Evolutionary conservation across 2,797 vertebrate genomes (phyloP), one percentile per base, ranked within the genome.

Genomic region (Phataginus tricuspis): DNA sequence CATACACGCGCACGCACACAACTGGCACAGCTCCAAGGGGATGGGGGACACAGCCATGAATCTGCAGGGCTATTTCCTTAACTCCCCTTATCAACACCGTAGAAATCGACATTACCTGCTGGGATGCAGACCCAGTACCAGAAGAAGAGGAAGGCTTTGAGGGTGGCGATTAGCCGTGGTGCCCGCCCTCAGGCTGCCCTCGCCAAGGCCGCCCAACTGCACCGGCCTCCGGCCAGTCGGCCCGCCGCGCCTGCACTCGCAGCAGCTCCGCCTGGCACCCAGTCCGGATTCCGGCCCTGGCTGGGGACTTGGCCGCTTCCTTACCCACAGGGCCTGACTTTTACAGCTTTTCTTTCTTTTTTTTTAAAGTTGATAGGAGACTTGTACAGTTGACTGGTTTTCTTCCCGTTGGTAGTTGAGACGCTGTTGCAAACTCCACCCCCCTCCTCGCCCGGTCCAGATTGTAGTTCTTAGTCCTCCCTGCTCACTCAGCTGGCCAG

Each of bases 21-120:
- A 4, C 23, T 77, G 59, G 69, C 55, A 68, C 31, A 55, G 61
- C 63, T 72, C 27, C 61, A 53, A 64, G 91, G 68, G 59, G 57
- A n/a, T 80, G 34, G 88, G 34, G 34, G 63, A 69, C 39, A 86
- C n/a, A 66, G 5, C 15, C 21, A 2, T n/a, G 42, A 64, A 15
- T 74, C 59, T 42, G 42, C 42, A 29, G 37, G 27, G 74, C 63
- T 9, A 13, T 82, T 61, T 64, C 7, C 49, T 34, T 78, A 94
- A 57, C 10, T 71, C 25, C 13, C 42, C 29, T 84, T 92, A 7
- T 80, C 29, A 66, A 64, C 71, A 64, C 87, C 83, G 3, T 97
- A 99, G 99, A 99, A 98, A 99, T 99, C 85, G 99, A 99, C 98
- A 99, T 99, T 95, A 99, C 99, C 2, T 99, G 99, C 99, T 99